These are phyloP conservation scores for Brachypteracias leptosomus DNA, from an alignment of 2,113 vertebrate species.

Conservation along the genomic window DNA sequence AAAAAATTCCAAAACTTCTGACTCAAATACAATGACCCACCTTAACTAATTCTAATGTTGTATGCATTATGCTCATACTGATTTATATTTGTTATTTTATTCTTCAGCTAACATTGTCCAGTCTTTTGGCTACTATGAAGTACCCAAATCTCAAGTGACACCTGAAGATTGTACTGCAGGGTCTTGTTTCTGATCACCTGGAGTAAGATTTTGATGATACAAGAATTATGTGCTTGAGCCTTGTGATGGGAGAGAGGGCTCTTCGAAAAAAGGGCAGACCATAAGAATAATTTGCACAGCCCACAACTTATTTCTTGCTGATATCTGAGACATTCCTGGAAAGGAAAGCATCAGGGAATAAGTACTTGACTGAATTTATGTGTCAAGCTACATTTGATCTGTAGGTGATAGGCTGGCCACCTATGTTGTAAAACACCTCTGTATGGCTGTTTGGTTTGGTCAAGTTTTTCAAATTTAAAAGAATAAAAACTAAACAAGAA, in stretches of 20 bases:
- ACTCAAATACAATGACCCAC: background rate
- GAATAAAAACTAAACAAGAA: constrained; percentile 55
- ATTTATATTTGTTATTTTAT: background rate
- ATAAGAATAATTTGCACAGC: background rate
- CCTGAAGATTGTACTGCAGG: background rate
- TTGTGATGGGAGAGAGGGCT: background rate
- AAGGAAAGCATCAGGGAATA: constrained; percentile 6
- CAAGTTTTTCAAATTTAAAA: constrained; percentile 54
- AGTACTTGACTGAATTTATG: constrained; percentile 27
- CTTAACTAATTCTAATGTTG: background rate
- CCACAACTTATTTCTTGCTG: background rate
- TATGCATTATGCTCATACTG: background rate
- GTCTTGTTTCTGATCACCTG: background rate
- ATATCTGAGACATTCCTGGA: constrained; percentile 21
- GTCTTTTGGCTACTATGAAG: background rate
- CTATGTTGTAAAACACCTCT: constrained; percentile 52
- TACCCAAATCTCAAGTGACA: background rate
- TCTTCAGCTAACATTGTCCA: background rate
- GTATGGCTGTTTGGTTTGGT: constrained; percentile 14
- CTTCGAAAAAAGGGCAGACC: background rate
- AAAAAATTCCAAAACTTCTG: background rate
- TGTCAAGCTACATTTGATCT: constrained; percentile 19
- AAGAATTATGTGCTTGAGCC: background rate
- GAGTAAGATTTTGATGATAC: background rate
- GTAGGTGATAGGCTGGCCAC: constrained; percentile 52